Conservation (phyloP, 2,797 vertebrate genomes). For the Peromyscus attwateri region DNA sequence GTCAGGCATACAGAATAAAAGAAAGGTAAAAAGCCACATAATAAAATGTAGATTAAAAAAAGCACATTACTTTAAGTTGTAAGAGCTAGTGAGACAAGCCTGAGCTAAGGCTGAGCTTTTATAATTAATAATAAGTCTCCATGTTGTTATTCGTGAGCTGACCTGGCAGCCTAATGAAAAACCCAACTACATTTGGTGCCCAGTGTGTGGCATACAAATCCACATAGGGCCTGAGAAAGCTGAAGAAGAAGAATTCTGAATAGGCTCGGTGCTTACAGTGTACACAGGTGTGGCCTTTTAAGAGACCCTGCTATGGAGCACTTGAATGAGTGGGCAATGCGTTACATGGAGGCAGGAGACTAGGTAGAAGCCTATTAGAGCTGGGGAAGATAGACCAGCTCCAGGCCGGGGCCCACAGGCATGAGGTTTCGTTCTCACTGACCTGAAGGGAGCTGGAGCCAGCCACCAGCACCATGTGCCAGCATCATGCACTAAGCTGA, state of each 20-base stretch:
- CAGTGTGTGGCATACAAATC: background rate
- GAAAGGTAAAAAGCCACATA: background rate
- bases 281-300: background rate
- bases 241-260: background rate
- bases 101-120: background rate
- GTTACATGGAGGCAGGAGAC: background rate
- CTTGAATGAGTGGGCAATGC: background rate
- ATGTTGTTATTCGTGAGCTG: background rate
- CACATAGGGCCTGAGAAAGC: background rate
- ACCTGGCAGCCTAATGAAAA: background rate
- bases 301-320: background rate
- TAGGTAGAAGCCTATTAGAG: background rate
- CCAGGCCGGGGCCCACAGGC: background rate
- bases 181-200: background rate
- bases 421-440: background rate
- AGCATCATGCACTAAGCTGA: background rate
- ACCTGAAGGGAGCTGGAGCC: background rate
- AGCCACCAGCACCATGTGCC: background rate
- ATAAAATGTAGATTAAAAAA: background rate
- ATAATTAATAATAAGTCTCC: background rate
- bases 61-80: background rate
- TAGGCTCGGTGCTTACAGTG: background rate
- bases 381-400: background rate
- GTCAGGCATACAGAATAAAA: background rate
- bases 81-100: background rate